Percentiles rank a stretch among this genome's conserved stretches.
phyloP scores from a whole-genome alignment of 2,113 vertebrate species.

The Bostrychus sinensis region DNA sequence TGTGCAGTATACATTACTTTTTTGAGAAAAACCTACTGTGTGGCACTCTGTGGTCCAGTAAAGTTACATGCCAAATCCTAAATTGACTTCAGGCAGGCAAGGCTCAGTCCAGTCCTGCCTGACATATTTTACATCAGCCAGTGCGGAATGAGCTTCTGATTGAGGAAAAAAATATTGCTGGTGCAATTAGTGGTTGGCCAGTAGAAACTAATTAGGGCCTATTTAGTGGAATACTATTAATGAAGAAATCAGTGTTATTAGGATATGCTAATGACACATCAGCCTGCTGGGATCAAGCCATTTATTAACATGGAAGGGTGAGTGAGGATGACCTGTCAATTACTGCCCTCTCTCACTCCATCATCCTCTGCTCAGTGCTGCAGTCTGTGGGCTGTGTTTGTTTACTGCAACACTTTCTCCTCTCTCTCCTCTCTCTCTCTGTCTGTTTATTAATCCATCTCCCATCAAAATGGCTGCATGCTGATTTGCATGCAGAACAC shows the following conservation, averaged over 20 bases:
- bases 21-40: too few species aligned
- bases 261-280: conserved; percentile 80
- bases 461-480: conserved; percentile 81
- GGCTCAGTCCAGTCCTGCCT: background rate
- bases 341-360: conserved; percentile 51
- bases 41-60: background rate
- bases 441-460: conserved; percentile 84
- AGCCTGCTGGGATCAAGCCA: conserved; percentile 69
- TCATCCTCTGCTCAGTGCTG: conserved; percentile 39
- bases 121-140: conserved; percentile 52
- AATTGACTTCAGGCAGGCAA: background rate
- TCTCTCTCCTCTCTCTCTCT: conserved; percentile 46
- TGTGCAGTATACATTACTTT: too few species aligned
- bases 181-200: conserved; percentile 70
- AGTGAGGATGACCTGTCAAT: conserved; percentile 65
- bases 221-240: conserved; percentile 83
- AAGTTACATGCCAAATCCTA: background rate
- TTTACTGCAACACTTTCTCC: conserved; percentile 46
- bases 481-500: conserved; percentile 89
- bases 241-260: conserved; percentile 83
- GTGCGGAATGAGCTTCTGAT: conserved; percentile 60
- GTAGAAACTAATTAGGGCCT: conserved; percentile 82
- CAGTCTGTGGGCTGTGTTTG: conserved; percentile 64
- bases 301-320: conserved; percentile 68
- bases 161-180: conserved; percentile 59